These are phyloP conservation scores for Protosalanx chinensis DNA, from an alignment of 2,797 vertebrate genomes.

Conservation along the genomic window DNA sequence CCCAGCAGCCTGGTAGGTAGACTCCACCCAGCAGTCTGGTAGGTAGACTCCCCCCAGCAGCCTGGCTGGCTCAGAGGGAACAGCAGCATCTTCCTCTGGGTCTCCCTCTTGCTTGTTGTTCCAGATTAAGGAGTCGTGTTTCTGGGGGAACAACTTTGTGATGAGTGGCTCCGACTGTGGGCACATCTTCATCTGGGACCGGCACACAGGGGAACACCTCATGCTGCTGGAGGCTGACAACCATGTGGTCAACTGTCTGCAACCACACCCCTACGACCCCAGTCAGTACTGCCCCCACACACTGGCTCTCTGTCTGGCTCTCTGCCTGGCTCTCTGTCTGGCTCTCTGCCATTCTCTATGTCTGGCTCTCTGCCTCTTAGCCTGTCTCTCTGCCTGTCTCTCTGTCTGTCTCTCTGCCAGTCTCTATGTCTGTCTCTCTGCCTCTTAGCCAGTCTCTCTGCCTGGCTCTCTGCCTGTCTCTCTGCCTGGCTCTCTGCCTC, in stretches of 20 bases:
- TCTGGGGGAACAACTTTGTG: conserved; percentile 98
- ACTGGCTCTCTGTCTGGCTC: neutral
- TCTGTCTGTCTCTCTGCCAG: conserved; percentile 48
- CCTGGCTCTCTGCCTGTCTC: neutral
- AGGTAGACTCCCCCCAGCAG: conserved; percentile 19
- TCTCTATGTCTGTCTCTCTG: too few species aligned
- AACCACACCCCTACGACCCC: conserved; percentile 96
- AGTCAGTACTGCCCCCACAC: conserved; percentile 74
- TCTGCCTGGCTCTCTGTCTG: neutral
- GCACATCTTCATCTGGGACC: conserved; percentile 98
- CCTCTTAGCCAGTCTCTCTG: too few species aligned
- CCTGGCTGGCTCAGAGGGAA: too few species aligned
- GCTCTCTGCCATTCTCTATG: too few species aligned
- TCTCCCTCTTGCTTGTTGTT: conserved; percentile 21
- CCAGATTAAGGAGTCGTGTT: conserved; percentile 98
- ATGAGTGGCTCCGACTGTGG: conserved; percentile 99
- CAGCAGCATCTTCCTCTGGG: neutral
- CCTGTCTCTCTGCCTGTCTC: conserved; percentile 59
- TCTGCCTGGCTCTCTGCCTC: too few species aligned
- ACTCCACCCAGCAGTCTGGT: conserved; percentile 72
- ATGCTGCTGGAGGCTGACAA: conserved; percentile 99
- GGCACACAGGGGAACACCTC: conserved; percentile 91
- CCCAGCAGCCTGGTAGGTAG: neutral
- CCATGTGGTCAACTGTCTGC: conserved; percentile 98
- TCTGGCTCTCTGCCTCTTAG: too few species aligned